Conservation (phyloP, 2,113 vertebrate genomes). For the Clarias gariepinus region DNA sequence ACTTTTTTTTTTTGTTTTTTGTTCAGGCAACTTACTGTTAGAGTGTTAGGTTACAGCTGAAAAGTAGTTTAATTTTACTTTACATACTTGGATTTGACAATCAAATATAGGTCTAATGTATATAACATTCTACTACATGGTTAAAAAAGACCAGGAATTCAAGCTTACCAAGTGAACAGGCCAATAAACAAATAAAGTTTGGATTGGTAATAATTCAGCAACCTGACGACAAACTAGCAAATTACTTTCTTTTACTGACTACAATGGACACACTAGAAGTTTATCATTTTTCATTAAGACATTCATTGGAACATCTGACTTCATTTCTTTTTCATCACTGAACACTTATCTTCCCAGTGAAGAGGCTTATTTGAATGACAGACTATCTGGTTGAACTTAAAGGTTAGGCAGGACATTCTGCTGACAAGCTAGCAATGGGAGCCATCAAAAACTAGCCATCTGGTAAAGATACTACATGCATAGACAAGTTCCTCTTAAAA, state of each 20-base stretch:
- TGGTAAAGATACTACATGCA: conserved; percentile 11
- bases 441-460: neutral
- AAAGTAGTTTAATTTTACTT: neutral
- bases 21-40: no score
- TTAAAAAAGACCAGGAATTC: neutral
- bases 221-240: neutral
- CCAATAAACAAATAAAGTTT: neutral
- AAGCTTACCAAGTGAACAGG: neutral
- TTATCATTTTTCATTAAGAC: neutral
- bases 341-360: neutral
- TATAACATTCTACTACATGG: neutral
- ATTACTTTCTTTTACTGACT: neutral
- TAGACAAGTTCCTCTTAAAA: conserved; percentile 5
- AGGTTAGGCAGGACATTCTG: conserved; percentile 13
- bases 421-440: conserved; percentile 28
- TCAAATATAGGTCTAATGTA: neutral
- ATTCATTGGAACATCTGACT: neutral
- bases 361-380: neutral
- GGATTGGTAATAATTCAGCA: neutral
- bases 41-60: no score
- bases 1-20: no score
- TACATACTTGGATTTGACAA: neutral
- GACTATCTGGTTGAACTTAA: conserved; percentile 12
- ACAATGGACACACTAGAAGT: neutral
- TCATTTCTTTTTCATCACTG: neutral